These are phyloP conservation scores for Pipra filicauda DNA, from an alignment of 2,113 vertebrate species.

Conservation along the genomic window DNA sequence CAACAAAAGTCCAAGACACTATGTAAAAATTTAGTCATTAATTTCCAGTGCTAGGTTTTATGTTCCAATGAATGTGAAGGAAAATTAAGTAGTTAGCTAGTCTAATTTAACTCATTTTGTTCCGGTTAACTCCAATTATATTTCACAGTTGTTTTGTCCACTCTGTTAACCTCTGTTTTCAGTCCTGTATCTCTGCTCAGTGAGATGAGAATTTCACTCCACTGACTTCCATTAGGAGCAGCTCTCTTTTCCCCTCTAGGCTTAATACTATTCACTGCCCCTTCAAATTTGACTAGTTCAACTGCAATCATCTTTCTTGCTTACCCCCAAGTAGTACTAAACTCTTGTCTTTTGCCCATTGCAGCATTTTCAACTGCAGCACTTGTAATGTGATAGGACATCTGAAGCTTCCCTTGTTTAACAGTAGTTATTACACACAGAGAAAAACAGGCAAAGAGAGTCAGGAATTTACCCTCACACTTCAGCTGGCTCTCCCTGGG, in stretches of 20 bases:
- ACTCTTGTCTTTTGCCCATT: background rate
- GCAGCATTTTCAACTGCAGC: background rate
- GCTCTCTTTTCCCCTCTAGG: background rate
- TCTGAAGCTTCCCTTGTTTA: background rate
- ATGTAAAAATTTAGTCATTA: background rate
- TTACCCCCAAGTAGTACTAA: background rate
- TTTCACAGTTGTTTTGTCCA: background rate
- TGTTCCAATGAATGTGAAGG: background rate
- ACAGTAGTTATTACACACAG: background rate
- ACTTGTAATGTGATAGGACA: background rate
- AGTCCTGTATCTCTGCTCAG: background rate
- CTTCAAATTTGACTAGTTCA: constrained; percentile 26
- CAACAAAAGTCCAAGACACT: background rate
- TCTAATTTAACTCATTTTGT: background rate
- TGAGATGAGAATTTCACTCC: background rate
- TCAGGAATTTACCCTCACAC: background rate
- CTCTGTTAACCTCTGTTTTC: background rate
- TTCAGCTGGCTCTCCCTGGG: background rate
- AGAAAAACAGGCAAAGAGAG: background rate
- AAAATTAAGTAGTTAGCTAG: background rate
- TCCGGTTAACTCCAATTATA: background rate
- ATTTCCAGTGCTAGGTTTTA: background rate
- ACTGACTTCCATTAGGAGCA: background rate
- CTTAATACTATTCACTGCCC: background rate
- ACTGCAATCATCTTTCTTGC: background rate